Conservation (phyloP, 2,797 vertebrate species). For the Channa striata region DNA sequence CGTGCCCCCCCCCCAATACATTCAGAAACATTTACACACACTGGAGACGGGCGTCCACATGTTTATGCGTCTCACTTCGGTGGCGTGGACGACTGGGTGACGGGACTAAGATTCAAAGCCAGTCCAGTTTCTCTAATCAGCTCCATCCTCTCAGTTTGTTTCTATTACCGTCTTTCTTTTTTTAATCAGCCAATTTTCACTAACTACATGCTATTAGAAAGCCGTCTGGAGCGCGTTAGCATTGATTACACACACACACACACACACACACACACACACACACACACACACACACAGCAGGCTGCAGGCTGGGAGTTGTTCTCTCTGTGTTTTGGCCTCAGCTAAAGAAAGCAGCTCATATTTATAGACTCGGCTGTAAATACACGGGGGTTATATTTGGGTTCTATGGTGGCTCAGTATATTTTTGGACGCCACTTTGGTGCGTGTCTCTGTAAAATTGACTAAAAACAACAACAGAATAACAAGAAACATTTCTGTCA, state of each 20-base stretch:
- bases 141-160: neutral
- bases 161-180: constrained; percentile 6
- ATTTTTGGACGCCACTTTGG: constrained; percentile 67
- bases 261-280: constrained; percentile 29
- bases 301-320: constrained; percentile 58
- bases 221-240: constrained; percentile 9
- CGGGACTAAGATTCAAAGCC: too few species aligned
- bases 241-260: constrained; percentile 31
- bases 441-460: constrained; percentile 65
- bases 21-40: too few species aligned
- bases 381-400: constrained; percentile 77
- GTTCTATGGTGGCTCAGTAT: constrained; percentile 61
- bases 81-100: too few species aligned
- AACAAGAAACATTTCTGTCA: constrained; percentile 52
- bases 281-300: constrained; percentile 29
- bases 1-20: too few species aligned
- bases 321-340: constrained; percentile 64
- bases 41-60: too few species aligned
- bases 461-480: constrained; percentile 62
- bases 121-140: neutral
- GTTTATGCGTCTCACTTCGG: too few species aligned
- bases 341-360: constrained; percentile 73
- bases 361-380: constrained; percentile 76
- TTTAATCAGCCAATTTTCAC: constrained; percentile 28
- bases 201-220: constrained; percentile 30